Evolutionary conservation across 2,888 invertebrate species (phyloP).

Genomic region (Microchrysa polita): DNA sequence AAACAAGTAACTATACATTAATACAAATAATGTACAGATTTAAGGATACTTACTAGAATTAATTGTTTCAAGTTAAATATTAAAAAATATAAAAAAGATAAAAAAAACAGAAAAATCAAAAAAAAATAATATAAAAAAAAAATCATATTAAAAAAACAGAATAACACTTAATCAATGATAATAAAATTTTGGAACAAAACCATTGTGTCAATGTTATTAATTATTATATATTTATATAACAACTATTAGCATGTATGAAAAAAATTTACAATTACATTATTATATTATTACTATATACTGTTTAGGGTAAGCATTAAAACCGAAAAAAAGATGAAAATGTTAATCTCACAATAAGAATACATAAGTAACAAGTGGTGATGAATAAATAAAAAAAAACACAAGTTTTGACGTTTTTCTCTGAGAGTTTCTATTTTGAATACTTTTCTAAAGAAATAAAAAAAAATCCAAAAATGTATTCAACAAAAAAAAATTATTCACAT

Average conservation of each 20-base stretch:
- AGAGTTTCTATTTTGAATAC: constrained; percentile 51
- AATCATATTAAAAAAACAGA: background rate
- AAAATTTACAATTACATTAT: constrained; percentile 36
- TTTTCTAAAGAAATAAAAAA: constrained; percentile 46
- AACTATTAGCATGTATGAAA: constrained; percentile 9
- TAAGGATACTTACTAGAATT: constrained; percentile 47
- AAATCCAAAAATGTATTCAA: constrained; percentile 14
- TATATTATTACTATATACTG: constrained; percentile 7
- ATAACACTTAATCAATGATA: constrained; percentile 28
- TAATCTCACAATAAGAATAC: background rate
- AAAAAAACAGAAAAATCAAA: background rate
- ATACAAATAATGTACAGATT: constrained; percentile 30
- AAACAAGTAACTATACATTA: constrained; percentile 23
- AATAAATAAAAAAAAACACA: constrained; percentile 44
- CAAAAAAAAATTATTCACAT: constrained; percentile 24
- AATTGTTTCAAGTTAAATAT: constrained; percentile 25
- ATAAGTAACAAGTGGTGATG: constrained; percentile 45
- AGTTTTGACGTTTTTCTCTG: constrained; percentile 48
- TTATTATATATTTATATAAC: constrained; percentile 32
- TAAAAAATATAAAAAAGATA: background rate
- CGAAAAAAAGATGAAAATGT: constrained; percentile 11
- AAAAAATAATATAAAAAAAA: constrained; percentile 13
- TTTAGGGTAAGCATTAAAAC: constrained; percentile 20
- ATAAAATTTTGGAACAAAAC: constrained; percentile 43
- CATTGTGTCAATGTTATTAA: constrained; percentile 49